phyloP scores from a whole-genome alignment of 2,113 vertebrate species.

The Pseudonaja textilis region DNA sequence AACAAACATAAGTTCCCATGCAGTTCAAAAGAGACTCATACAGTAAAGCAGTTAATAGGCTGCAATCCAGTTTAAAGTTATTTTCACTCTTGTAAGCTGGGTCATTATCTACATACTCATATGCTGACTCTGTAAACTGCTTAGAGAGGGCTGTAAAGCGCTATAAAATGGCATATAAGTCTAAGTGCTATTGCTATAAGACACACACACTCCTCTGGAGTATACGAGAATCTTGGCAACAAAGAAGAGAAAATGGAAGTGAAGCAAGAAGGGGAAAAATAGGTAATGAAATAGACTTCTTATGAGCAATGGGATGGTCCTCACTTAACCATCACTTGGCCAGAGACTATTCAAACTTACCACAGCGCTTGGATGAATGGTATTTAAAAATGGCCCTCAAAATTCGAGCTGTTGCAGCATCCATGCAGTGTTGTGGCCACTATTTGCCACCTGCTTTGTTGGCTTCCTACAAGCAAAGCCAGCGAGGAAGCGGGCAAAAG shows the following conservation, averaged over 20 bases:
- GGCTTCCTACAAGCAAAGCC: neutral
- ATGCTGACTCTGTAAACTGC: no score
- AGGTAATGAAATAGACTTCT: neutral
- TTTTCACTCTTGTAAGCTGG: neutral
- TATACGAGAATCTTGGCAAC: neutral
- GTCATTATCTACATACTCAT: neutral
- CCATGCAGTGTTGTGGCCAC: neutral
- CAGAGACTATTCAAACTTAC: neutral
- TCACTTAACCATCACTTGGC: neutral
- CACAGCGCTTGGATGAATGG: neutral
- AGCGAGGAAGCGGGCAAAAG: neutral
- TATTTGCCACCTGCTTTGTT: neutral
- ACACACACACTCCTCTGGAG: neutral
- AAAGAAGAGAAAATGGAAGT: neutral
- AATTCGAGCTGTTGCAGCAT: neutral
- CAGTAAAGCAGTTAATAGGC: neutral
- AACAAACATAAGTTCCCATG: neutral
- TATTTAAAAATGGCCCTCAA: neutral
- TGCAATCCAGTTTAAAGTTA: neutral
- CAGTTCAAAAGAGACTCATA: neutral
- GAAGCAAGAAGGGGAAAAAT: neutral
- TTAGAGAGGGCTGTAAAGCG: no score
- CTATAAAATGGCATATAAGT: no score
- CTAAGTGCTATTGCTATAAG: neutral
- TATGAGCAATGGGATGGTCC: neutral